These are phyloP conservation scores for Lucilia sericata DNA, from an alignment of 1,140 invertebrate species.

Conservation along the genomic window DNA sequence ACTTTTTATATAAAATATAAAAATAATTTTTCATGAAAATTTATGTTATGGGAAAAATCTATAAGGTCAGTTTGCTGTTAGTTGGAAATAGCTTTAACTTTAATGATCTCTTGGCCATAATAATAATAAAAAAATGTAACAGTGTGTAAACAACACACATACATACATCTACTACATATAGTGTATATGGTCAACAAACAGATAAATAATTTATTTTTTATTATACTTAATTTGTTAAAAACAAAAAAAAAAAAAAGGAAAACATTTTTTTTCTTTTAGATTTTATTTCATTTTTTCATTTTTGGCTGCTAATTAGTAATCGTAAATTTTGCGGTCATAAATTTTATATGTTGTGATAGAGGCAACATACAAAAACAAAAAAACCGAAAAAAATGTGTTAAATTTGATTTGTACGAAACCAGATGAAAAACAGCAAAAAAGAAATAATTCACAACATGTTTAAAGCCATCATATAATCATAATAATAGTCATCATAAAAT, in stretches of 20 bases:
- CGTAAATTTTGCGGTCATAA: constrained; percentile 16
- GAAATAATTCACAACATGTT: background rate
- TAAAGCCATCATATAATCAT: background rate
- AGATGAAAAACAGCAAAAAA: background rate
- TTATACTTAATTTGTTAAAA: constrained; percentile 6
- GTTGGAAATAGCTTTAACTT: background rate
- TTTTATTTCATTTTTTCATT: background rate
- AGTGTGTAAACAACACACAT: background rate
- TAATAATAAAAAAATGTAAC: background rate
- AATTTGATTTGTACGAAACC: background rate
- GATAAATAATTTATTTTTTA: constrained; percentile 13
- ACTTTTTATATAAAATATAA: background rate
- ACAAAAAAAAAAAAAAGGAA: background rate
- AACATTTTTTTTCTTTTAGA: background rate
- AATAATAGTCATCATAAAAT: background rate
- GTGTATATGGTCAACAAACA: background rate
- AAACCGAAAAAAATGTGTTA: background rate
- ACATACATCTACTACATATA: too few species aligned
- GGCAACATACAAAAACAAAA: background rate
- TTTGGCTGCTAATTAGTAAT: constrained; percentile 6
- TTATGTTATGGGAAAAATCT: constrained; percentile 6
- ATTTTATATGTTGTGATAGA: background rate
- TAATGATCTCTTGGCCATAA: constrained; percentile 13
- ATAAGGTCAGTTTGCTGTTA: constrained; percentile 9
- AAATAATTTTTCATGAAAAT: background rate